These are phyloP conservation scores for Brachionus rotundiformis DNA, from an alignment of 1,140 invertebrate genomes.

Conservation along the genomic window DNA sequence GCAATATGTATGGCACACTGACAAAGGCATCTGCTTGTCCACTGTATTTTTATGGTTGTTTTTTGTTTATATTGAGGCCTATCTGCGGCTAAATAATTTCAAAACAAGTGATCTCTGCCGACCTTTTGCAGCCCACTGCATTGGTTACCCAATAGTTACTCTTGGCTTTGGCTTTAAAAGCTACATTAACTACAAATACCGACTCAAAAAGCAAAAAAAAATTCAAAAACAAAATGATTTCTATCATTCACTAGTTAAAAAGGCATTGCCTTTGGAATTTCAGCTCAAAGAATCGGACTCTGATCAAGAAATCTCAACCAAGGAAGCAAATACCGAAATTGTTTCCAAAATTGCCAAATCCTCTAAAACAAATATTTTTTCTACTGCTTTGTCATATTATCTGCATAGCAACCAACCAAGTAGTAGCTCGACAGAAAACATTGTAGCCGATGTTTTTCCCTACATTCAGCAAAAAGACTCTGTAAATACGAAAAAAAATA, in stretches of 20 bases:
- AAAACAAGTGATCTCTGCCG: slow-evolving; percentile 89
- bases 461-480: slow-evolving; percentile 39
- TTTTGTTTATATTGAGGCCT: slow-evolving; percentile 91
- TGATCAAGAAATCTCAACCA: slow-evolving; percentile 5
- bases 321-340: neutral
- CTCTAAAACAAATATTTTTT: neutral
- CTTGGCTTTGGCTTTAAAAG: slow-evolving; percentile 94
- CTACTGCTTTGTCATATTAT: neutral
- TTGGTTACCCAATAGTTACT: slow-evolving; percentile 95
- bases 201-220: slow-evolving; percentile 84
- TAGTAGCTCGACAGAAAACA: neutral
- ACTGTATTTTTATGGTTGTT: slow-evolving; percentile 90
- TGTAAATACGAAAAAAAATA: slow-evolving; percentile 17
- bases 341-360: neutral
- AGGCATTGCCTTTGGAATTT: slow-evolving; percentile 75
- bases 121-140: slow-evolving; percentile 96
- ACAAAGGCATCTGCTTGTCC: slow-evolving; percentile 88
- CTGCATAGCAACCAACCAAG: neutral
- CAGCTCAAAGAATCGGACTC: slow-evolving; percentile 20
- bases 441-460: neutral
- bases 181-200: slow-evolving; percentile 85
- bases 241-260: slow-evolving; percentile 85
- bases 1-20: slow-evolving; percentile 96
- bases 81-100: slow-evolving; percentile 79
- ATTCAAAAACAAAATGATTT: slow-evolving; percentile 93